Percentiles rank a stretch among this genome's conserved stretches.
Evolutionary conservation across 2,797 vertebrate genomes (phyloP).

Genomic region (Catostomus latipinnis): DNA sequence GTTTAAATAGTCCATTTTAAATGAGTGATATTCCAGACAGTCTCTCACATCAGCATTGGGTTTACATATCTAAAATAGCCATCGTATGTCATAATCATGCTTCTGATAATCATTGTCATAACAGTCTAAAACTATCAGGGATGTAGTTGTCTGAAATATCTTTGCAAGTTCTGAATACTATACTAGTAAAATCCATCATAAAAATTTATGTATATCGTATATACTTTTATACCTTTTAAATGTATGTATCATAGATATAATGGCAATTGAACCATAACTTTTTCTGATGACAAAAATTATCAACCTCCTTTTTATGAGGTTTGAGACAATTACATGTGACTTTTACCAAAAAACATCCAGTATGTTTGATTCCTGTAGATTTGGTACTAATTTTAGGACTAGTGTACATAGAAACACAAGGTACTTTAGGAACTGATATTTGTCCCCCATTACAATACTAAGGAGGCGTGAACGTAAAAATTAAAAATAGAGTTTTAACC

Average conservation of each 20-base stretch:
- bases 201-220: constrained; percentile 61
- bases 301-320: constrained; percentile 57
- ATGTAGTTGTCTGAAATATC: constrained; percentile 61
- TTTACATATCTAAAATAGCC: constrained; percentile 72
- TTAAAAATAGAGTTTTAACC: not conserved
- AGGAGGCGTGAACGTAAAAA: not conserved
- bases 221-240: constrained; percentile 59
- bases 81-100: constrained; percentile 69
- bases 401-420: not conserved
- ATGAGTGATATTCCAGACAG: not conserved
- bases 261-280: constrained; percentile 58
- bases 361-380: constrained; percentile 42
- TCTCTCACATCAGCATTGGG: constrained; percentile 40
- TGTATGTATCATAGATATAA: constrained; percentile 55
- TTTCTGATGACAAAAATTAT: constrained; percentile 62
- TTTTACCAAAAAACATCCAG: constrained; percentile 57
- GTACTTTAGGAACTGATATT: constrained; percentile 14
- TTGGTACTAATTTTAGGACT: constrained; percentile 50
- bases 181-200: constrained; percentile 52
- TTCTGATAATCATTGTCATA: constrained; percentile 57
- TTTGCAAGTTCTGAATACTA: constrained; percentile 31
- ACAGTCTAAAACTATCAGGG: constrained; percentile 74
- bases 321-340: constrained; percentile 73
- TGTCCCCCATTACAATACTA: not conserved
- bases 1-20: constrained; percentile 14